phyloP scores from a whole-genome alignment of 2,113 vertebrate species.

The Gracilinanus agilis region DNA sequence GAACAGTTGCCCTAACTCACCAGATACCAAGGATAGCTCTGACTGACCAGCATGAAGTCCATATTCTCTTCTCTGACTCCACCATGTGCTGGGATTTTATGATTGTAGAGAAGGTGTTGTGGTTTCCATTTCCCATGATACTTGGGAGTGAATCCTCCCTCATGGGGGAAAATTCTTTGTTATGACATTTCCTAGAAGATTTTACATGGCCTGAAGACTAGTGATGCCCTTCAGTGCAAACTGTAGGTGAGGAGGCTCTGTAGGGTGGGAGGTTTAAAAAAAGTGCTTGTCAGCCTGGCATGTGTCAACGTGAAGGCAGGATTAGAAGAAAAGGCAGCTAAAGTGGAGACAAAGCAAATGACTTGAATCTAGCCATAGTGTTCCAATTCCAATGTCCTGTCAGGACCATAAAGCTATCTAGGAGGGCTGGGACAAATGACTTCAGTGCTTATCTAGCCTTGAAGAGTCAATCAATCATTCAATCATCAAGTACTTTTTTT shows the following conservation, averaged over 20 bases:
- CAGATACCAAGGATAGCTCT: neutral
- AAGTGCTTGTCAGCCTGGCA: neutral
- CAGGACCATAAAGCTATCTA: neutral
- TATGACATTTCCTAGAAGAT: neutral
- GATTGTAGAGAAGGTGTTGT: neutral
- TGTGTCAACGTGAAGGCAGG: neutral
- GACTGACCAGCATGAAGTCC: neutral
- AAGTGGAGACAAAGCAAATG: neutral
- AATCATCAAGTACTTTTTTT: neutral
- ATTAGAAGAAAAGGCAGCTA: neutral
- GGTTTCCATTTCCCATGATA: neutral
- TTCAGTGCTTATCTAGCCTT: neutral
- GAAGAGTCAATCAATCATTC: neutral
- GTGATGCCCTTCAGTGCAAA: neutral
- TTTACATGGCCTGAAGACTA: neutral
- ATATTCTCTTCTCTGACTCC: neutral
- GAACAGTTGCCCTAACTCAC: neutral
- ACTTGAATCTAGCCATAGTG: neutral
- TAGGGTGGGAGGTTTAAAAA: neutral
- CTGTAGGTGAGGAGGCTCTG: neutral
- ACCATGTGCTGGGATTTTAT: neutral
- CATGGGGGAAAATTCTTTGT: neutral
- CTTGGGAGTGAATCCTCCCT: neutral
- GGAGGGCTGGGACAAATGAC: neutral
- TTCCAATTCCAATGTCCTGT: neutral